Evolutionary conservation across 2,888 invertebrate genomes (phyloP).

Genomic region (Diachrysia chrysitis): DNA sequence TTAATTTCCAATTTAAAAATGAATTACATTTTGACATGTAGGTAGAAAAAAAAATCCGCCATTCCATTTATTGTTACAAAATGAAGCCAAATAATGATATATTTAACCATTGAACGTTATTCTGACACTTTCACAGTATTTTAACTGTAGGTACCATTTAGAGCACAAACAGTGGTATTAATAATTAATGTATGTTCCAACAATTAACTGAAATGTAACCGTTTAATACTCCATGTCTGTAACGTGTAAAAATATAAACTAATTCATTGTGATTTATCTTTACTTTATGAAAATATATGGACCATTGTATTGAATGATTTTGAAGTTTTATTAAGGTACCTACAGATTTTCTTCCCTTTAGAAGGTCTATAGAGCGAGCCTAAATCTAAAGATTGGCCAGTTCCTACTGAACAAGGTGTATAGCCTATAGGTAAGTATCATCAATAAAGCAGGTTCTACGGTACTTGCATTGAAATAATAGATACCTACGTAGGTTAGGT

Average conservation of each 20-base stretch:
- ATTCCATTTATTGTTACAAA: slow-evolving; percentile 48
- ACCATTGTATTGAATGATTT: slow-evolving; percentile 80
- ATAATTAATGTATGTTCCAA: slow-evolving; percentile 30
- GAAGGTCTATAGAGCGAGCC: too few relatives aligned
- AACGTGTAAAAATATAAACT: slow-evolving; percentile 76
- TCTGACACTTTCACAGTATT: slow-evolving; percentile 54
- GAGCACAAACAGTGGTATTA: slow-evolving; percentile 22
- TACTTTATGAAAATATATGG: slow-evolving; percentile 86
- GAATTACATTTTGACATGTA: slow-evolving; percentile 5
- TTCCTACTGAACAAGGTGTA: too few relatives aligned
- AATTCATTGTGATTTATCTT: slow-evolving; percentile 87
- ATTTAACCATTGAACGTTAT: slow-evolving; percentile 18
- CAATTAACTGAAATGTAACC: slow-evolving; percentile 61
- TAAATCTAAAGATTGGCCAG: too few relatives aligned
- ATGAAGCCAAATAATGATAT: slow-evolving; percentile 48
- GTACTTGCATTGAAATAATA: too few relatives aligned
- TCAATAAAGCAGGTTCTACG: too few relatives aligned
- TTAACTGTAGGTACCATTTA: slow-evolving; percentile 26
- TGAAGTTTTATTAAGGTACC: slow-evolving; percentile 62
- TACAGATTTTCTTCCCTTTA: too few relatives aligned
- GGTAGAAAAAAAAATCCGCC: slow-evolving; percentile 26
- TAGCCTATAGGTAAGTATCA: too few relatives aligned
- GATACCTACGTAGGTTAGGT: too few relatives aligned
- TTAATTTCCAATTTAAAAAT: not conserved
- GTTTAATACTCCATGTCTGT: slow-evolving; percentile 78